These are phyloP conservation scores for Plebejus argus DNA, from an alignment of 2,888 invertebrate genomes.

Conservation along the genomic window DNA sequence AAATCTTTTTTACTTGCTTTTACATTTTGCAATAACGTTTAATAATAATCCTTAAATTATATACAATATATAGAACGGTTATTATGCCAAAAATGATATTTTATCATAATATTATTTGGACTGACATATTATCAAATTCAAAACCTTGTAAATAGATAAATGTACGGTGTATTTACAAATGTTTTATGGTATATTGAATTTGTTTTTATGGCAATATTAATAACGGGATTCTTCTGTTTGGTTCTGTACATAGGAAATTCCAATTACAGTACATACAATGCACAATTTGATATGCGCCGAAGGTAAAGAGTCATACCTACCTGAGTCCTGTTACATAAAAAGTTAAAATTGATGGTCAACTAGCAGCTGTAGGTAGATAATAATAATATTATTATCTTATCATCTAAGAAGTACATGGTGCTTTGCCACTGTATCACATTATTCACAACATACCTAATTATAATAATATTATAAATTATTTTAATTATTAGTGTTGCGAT, in stretches of 20 bases:
- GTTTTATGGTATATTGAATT: conserved; percentile 70
- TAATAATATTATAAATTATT: too few relatives aligned
- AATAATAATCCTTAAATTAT: too few relatives aligned
- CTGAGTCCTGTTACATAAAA: background rate
- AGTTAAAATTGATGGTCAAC: background rate
- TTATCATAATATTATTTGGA: too few relatives aligned
- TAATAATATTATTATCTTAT: too few relatives aligned
- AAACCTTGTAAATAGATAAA: conserved; percentile 33
- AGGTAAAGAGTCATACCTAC: conserved; percentile 51
- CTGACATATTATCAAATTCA: too few relatives aligned
- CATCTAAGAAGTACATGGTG: too few relatives aligned
- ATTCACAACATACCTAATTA: too few relatives aligned
- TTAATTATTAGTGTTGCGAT: too few relatives aligned
- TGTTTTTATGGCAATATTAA: conserved; percentile 54
- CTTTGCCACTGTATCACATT: too few relatives aligned
- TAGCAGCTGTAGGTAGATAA: too few relatives aligned
- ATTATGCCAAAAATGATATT: too few relatives aligned
- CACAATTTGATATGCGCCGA: conserved; percentile 53
- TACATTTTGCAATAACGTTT: background rate
- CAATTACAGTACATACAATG: conserved; percentile 56
- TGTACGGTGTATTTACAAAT: conserved; percentile 58
- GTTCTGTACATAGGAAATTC: conserved; percentile 59
- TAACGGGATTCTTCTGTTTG: conserved; percentile 56
- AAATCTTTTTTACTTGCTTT: background rate
- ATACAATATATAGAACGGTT: too few relatives aligned